Conservation (phyloP, 2,797 vertebrate species). For the Meda fulgida region DNA sequence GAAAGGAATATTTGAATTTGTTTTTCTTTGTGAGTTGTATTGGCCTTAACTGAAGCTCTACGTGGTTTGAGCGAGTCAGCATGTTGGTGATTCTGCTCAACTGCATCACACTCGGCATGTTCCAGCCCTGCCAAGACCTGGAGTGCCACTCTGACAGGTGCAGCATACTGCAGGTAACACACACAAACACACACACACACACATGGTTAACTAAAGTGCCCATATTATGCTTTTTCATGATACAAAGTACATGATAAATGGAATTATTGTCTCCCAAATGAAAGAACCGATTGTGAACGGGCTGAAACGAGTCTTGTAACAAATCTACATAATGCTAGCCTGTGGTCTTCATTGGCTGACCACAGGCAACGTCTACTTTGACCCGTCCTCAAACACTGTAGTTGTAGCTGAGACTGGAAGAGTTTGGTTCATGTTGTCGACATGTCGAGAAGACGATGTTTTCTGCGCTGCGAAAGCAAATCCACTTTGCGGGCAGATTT, state of each 20-base stretch:
- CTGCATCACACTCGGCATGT: constrained; percentile 87
- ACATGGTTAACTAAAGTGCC: constrained; percentile 3
- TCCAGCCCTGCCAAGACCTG: constrained; percentile 77
- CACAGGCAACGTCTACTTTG: no score
- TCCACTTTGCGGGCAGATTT: no score
- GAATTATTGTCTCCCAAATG: background rate
- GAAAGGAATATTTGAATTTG: background rate
- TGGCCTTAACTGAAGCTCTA: constrained; percentile 53
- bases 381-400: no score
- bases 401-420: no score
- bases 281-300: background rate
- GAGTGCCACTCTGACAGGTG: constrained; percentile 64
- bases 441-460: no score
- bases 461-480: no score
- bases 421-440: no score
- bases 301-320: background rate
- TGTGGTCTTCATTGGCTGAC: no score
- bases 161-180: constrained; percentile 81
- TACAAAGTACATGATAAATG: no score
- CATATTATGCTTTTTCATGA: background rate
- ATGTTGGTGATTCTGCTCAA: constrained; percentile 84
- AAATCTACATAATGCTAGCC: no score
- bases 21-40: background rate
- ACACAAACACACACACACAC: constrained; percentile 12
- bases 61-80: constrained; percentile 57